These are phyloP conservation scores for Carlito syrichta DNA, from an alignment of 2,113 vertebrate species.

Conservation along the genomic window DNA sequence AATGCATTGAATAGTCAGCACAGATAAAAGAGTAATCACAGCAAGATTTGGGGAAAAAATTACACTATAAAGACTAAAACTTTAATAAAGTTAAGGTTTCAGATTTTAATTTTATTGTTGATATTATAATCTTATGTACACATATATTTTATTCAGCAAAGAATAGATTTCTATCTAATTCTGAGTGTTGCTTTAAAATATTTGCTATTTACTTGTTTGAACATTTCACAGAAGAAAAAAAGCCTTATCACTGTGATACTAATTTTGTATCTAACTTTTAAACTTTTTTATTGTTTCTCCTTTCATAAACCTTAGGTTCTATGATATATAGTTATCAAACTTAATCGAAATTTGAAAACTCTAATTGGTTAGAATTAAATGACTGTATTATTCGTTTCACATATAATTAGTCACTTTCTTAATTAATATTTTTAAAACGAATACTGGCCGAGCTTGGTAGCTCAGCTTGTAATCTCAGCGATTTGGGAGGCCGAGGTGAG, in stretches of 20 bases:
- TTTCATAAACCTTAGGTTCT: background rate
- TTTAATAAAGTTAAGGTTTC: constrained; percentile 17
- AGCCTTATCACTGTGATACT: background rate
- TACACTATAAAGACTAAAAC: background rate
- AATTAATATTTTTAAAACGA: background rate
- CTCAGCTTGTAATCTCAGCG: no score
- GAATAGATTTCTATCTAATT: background rate
- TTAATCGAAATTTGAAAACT: background rate
- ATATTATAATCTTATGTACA: background rate
- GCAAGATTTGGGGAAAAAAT: background rate
- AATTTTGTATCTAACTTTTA: background rate
- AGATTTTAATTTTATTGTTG: background rate
- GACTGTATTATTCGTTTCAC: background rate
- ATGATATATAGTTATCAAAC: background rate
- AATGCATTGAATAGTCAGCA: background rate
- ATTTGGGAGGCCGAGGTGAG: no score
- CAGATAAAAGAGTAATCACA: background rate
- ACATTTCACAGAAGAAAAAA: background rate
- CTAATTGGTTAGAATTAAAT: background rate
- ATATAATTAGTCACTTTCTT: background rate
- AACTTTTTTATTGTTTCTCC: background rate
- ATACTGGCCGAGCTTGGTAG: no score
- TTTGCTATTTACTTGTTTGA: background rate
- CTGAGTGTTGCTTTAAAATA: background rate
- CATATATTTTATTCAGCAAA: background rate